These are phyloP conservation scores for Cheilosia vulpina DNA, from an alignment of 2,888 invertebrate genomes.

Conservation along the genomic window DNA sequence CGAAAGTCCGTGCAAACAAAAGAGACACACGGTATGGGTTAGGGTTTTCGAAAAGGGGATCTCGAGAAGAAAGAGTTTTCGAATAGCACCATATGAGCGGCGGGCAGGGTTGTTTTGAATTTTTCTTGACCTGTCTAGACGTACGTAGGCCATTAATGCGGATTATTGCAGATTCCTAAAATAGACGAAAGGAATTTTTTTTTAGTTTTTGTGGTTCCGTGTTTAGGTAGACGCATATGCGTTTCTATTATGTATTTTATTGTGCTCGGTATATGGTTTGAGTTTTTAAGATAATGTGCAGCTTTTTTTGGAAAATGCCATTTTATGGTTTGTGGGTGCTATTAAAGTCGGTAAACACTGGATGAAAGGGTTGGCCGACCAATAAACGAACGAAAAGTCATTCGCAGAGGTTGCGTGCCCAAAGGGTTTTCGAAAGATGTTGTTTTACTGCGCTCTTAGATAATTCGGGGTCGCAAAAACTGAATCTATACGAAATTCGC, in stretches of 20 bases:
- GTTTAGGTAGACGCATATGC: constrained; percentile 40
- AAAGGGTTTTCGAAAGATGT: constrained; percentile 23
- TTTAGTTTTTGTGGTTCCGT: constrained; percentile 67
- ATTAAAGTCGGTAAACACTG: constrained; percentile 50
- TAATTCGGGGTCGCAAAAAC: constrained; percentile 29
- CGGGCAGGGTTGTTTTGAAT: constrained; percentile 34
- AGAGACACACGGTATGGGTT: constrained; percentile 31
- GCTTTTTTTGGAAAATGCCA: constrained; percentile 13
- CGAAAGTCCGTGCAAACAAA: constrained; percentile 40
- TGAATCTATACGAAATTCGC: background rate
- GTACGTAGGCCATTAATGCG: constrained; percentile 58
- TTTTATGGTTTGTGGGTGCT: constrained; percentile 38
- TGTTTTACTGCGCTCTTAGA: constrained; percentile 22
- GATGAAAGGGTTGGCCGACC: constrained; percentile 61
- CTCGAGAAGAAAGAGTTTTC: constrained; percentile 48
- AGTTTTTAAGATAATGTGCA: constrained; percentile 39
- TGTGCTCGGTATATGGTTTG: constrained; percentile 19
- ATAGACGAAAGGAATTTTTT: constrained; percentile 28
- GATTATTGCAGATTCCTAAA: constrained; percentile 65
- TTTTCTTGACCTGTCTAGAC: constrained; percentile 67
- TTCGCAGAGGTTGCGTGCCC: constrained; percentile 6
- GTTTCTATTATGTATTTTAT: constrained; percentile 26
- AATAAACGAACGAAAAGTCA: background rate
- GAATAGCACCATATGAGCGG: background rate
- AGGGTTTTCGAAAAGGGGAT: constrained; percentile 45